Evolutionary conservation across 64 coral and sea anemone species (phyloP).

Genomic region (Trachythela sp.): DNA sequence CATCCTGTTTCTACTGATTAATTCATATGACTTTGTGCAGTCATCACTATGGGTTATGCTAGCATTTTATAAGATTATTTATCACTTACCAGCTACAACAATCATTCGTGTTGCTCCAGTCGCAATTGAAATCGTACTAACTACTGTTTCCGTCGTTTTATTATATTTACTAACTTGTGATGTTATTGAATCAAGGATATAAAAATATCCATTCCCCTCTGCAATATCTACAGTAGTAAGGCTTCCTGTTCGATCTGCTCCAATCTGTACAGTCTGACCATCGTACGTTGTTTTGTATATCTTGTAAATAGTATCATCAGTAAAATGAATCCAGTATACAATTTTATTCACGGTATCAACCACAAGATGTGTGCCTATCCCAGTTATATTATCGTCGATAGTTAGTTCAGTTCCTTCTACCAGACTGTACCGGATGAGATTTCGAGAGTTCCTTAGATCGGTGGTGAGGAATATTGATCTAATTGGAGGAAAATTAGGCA

Average conservation of each 20-base stretch:
- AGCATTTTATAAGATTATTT: too few relatives aligned
- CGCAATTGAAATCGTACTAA: too few relatives aligned
- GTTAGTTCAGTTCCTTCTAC: neutral
- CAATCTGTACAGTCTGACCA: neutral
- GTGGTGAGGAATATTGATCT: neutral
- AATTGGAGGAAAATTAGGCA: neutral
- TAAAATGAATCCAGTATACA: neutral
- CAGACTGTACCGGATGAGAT: neutral
- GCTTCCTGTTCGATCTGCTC: neutral
- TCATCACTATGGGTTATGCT: too few relatives aligned
- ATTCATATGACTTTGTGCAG: too few relatives aligned
- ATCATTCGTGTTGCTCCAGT: too few relatives aligned
- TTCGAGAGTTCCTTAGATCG: neutral
- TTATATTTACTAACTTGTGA: neutral
- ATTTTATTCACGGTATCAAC: slow-evolving; percentile 1
- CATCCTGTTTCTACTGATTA: too few relatives aligned
- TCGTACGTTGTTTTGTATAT: neutral
- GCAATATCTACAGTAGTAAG: neutral
- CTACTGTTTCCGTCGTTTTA: neutral
- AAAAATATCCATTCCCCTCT: neutral
- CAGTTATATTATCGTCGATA: neutral
- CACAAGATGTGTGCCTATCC: neutral
- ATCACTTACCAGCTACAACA: too few relatives aligned
- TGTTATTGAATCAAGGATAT: neutral
- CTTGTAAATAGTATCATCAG: neutral